Base-by-base conservation (phyloP, 2,797 vertebrate genomes). In the Bradypodion ventrale region DNA sequence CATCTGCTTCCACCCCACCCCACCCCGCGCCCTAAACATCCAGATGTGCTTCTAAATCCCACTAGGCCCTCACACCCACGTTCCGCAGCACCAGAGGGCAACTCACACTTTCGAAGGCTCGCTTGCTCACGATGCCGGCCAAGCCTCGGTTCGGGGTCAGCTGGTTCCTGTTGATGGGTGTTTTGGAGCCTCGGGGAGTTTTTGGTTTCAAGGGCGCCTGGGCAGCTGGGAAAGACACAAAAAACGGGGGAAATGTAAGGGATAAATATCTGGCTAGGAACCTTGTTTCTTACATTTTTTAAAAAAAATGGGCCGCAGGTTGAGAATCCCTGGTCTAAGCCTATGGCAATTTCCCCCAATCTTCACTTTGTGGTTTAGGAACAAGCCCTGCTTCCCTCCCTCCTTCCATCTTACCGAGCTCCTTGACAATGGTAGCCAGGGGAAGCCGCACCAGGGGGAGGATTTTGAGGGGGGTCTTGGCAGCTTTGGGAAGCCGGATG, bases 101-200 rank as follows among this genome's bases (percentile, higher is more conserved):
- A 96, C 97, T 96, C 70, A 97, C 97, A 77, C 94, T 96, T 78
- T 98, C 98, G 19, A 97, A 98, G 88, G 96, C 96, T 88, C 98
- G 96, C 90, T 98, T 98, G 91, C 97, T 96, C 93, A 97, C 95
- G 60, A 98, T 95, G 90, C 96, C 96, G 1, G 96, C 96, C 79
- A 97, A 94, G 16, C 95, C 96, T 32, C 98, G 94, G 42, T 97
- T 97, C 93, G 97, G 97, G 91, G 95, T 98, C 93, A 96, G 96
- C 94, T 98, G 98, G 94, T 98, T 99, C 85, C 98, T 96, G 93
- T 99, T 99, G 95, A 99, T 99, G 10, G 98, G 98, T 1, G 98
- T 98, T 1, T 98, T 98, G 75, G 97, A 97, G 83, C 98, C 97
- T 73, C 97, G 95, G 32, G 97, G 97, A 2, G 98, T 97, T 95